Evolutionary conservation across 1,140 invertebrate genomes (phyloP), one percentile per base, ranked within the genome.

Genomic region (Pseudoatta argentina): DNA sequence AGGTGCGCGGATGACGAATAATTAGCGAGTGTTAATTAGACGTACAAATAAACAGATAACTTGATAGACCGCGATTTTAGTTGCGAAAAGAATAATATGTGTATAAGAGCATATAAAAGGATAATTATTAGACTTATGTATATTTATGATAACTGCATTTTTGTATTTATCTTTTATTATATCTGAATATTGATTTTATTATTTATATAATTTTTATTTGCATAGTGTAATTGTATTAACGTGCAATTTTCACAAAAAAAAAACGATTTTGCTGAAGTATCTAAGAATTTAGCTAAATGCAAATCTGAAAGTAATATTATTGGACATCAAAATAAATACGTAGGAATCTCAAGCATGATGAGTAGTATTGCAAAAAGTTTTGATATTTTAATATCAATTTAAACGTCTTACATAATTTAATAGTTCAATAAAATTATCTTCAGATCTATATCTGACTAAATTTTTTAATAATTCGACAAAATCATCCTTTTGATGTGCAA

Each of bases 1-100:
- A 96, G 97, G 78, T 95, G 77, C 63, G 94, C 64, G 0, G 75
- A 87, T 67, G 27, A 89, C 81, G 61, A 53, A 89, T 55, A 78
- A 67, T 44, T 83, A 48, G 0, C 39, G n/a, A 63, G n/a, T 39
- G 27, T 3, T 82, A 61, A 82, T 61, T 61, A 75, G 48, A 10
- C 2, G 14, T 34, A 12, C n/a, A n/a, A 8, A 51, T 27, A 48
- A 57, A 61, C 5, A 0, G 3, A 72, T 1, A 61, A 10, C 2
- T 2, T 0, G 4, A 0, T 61, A 21, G 24, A 59, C 5, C 21
- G 44, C 3, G 6, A 18, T 34, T 24, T 48, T 59, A 57, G 7
- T 78, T 78, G 6, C 24, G 2, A 79, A 44, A 14, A 69, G 27
- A 21, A 71, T 51, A 27, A 71, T 34, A 21, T 30, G 27, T 30